Conservation (phyloP, 2,888 invertebrate genomes). For the Lepidonotus clava region DNA sequence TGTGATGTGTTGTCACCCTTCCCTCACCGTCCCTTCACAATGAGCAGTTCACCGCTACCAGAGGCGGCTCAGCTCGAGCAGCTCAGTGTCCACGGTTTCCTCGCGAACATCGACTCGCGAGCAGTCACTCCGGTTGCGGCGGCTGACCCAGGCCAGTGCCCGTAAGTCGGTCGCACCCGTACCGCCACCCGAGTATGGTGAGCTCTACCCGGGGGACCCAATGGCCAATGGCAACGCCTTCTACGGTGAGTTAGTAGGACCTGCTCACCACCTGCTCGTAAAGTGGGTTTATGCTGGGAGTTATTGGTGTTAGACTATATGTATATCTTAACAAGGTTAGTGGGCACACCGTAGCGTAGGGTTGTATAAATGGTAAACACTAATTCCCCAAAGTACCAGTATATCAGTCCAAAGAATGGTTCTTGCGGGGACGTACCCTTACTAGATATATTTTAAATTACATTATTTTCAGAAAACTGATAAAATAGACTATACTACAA, state of each 20-base stretch:
- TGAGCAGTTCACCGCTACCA: conserved; percentile 12
- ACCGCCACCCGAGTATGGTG: not conserved
- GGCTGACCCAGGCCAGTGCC: not conserved
- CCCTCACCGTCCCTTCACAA: not conserved
- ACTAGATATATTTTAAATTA: too few relatives aligned
- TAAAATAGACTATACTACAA: too few relatives aligned
- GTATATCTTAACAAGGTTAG: too few relatives aligned
- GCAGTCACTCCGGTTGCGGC: conserved; percentile 15
- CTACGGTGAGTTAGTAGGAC: conserved; percentile 29
- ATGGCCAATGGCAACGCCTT: not conserved
- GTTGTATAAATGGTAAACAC: too few relatives aligned
- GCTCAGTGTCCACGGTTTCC: not conserved
- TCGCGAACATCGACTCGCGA: conserved; percentile 16
- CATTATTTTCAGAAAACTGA: too few relatives aligned
- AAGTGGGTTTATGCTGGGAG: too few relatives aligned
- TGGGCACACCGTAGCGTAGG: too few relatives aligned
- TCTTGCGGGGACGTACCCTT: too few relatives aligned
- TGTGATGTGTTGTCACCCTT: not conserved
- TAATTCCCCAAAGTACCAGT: too few relatives aligned
- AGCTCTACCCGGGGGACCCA: not conserved
- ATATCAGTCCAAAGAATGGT: too few relatives aligned
- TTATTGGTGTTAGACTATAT: too few relatives aligned
- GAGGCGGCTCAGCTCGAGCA: not conserved
- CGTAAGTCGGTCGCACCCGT: conserved; percentile 7
- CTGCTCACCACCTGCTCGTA: too few relatives aligned